These are phyloP conservation scores for Loripinus fragilis DNA, from an alignment of 2,888 invertebrate species.

Conservation along the genomic window DNA sequence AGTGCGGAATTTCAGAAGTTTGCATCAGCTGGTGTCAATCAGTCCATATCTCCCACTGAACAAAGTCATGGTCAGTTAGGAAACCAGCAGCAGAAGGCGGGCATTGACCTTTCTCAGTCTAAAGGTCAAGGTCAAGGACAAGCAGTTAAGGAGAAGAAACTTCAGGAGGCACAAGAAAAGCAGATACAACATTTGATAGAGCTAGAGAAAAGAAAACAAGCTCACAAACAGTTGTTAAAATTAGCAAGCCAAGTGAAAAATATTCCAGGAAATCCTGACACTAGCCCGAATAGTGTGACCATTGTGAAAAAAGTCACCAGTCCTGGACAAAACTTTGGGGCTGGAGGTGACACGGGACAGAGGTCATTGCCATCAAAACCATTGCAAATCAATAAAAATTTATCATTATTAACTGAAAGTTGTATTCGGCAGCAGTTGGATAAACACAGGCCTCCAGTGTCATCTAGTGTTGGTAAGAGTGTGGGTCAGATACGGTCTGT, in stretches of 20 bases:
- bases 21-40: conserved; percentile 41
- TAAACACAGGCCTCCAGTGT: background rate
- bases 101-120: background rate
- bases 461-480: background rate
- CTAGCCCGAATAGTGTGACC: background rate
- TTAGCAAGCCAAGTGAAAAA: background rate
- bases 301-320: background rate
- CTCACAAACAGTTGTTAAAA: conserved; percentile 25
- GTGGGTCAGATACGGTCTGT: background rate
- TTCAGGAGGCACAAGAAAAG: background rate
- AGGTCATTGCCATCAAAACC: conserved; percentile 18
- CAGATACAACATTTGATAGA: conserved; percentile 2
- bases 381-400: conserved; percentile 3
- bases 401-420: conserved; percentile 42
- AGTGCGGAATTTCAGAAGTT: conserved; percentile 47
- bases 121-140: conserved; percentile 7
- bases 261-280: background rate
- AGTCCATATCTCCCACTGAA: background rate
- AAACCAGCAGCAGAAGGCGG: conserved; percentile 1
- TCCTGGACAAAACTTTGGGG: background rate
- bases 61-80: conserved; percentile 14
- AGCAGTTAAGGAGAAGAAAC: background rate
- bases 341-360: background rate
- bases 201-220: conserved; percentile 25
- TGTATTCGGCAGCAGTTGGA: conserved; percentile 45